Percentiles rank a stretch among this genome's conserved stretches.
phyloP scores from a whole-genome alignment of 2,797 vertebrate genomes.

The Lepilemur ruficaudatus region DNA sequence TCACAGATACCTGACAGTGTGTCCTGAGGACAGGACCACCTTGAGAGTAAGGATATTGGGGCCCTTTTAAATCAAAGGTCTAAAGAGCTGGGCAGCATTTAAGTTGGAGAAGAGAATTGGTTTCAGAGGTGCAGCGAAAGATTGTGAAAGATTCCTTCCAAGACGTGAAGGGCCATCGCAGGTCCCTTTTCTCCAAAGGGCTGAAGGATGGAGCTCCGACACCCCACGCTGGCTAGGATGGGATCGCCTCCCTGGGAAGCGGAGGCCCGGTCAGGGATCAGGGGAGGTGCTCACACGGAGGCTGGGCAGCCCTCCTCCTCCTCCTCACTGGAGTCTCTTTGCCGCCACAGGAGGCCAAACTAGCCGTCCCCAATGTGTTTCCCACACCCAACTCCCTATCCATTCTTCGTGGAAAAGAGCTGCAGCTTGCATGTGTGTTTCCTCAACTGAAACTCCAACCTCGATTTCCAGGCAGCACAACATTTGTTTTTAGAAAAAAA shows the following conservation, averaged over 20 bases:
- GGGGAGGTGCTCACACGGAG: not conserved
- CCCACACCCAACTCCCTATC: fast-evolving
- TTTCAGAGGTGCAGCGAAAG: fast-evolving
- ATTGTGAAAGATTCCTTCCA: not conserved
- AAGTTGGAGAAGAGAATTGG: not conserved
- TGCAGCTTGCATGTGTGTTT: constrained; percentile 69
- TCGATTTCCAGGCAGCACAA: constrained; percentile 78
- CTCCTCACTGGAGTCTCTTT: too few relatives aligned
- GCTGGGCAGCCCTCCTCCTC: not conserved
- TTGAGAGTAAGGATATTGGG: not conserved
- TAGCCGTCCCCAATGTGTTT: too few relatives aligned
- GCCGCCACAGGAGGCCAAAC: not conserved
- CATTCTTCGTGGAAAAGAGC: not conserved
- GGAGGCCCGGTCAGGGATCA: not conserved
- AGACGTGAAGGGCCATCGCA: fast-evolving
- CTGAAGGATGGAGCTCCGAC: not conserved
- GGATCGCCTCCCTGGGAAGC: not conserved
- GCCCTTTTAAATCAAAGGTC: not conserved
- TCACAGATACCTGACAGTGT: not conserved
- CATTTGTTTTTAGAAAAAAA: constrained; percentile 75
- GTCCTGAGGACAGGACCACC: not conserved
- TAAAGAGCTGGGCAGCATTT: not conserved
- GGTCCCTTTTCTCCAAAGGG: not conserved
- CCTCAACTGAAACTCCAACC: constrained; percentile 77
- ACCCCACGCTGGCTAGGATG: not conserved